Percentiles rank a stretch among this genome's conserved stretches.
These are phyloP conservation scores for Thereva unica DNA, from an alignment of 2,888 invertebrate species.

Conservation along the genomic window DNA sequence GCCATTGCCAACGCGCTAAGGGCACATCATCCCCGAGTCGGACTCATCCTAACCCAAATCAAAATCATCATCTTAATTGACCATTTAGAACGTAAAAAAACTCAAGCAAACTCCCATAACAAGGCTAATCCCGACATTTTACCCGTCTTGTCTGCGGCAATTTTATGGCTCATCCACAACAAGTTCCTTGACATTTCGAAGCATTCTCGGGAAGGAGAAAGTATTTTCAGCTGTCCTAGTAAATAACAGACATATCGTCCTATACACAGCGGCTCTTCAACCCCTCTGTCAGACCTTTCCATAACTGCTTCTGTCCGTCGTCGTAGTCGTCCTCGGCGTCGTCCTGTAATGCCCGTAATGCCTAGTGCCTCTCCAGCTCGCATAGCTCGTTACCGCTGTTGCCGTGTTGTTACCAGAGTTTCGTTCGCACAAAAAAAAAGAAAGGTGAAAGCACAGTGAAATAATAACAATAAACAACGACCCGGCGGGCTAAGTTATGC, in stretches of 20 bases:
- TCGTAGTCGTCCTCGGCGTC: too few relatives aligned
- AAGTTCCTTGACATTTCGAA: constrained; percentile 39
- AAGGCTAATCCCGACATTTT: constrained; percentile 38
- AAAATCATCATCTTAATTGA: constrained; percentile 32
- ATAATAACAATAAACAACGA: constrained; percentile 41
- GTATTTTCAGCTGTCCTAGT: constrained; percentile 36
- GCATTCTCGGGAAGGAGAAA: constrained; percentile 22
- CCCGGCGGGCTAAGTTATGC: constrained; percentile 39
- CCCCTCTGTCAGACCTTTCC: constrained; percentile 7
- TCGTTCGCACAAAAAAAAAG: background rate
- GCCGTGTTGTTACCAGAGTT: background rate
- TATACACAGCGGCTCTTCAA: constrained; percentile 2
- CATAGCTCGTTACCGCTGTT: background rate
- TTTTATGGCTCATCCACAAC: constrained; percentile 41
- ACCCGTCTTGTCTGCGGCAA: constrained; percentile 40
- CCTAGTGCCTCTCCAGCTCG: too few relatives aligned
- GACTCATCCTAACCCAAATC: constrained; percentile 2
- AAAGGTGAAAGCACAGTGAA: constrained; percentile 40
- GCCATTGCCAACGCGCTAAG: too few relatives aligned
- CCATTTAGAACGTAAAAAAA: constrained; percentile 22
- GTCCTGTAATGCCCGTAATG: too few relatives aligned
- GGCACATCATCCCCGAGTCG: background rate
- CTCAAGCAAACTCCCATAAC: constrained; percentile 24
- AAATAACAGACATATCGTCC: constrained; percentile 35
- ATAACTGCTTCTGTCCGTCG: background rate